Conservation (phyloP, 1,140 invertebrate species). For the Belonocnema kinseyi region DNA sequence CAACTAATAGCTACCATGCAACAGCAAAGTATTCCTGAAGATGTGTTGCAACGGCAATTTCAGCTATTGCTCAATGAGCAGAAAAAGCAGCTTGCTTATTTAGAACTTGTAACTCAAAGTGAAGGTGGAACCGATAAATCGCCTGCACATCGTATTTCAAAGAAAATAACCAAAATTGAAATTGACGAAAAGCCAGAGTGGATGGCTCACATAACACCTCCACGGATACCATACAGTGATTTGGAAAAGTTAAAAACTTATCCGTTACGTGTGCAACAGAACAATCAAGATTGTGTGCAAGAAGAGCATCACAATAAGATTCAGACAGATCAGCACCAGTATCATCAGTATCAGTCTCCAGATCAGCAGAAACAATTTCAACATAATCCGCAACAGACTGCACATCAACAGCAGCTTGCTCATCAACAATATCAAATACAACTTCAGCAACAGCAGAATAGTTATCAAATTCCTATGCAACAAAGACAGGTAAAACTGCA, state of each 20-base stretch:
- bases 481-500: no score
- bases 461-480: background rate
- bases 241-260: conserved; percentile 43
- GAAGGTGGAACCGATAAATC: background rate
- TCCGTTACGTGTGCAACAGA: background rate
- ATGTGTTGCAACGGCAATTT: conserved; percentile 65
- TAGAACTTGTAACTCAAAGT: conserved; percentile 42
- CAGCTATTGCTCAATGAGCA: conserved; percentile 64
- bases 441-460: conserved; percentile 22
- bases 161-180: conserved; percentile 36
- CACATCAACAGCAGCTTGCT: conserved; percentile 27
- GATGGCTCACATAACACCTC: conserved; percentile 64
- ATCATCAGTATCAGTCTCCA: conserved; percentile 10
- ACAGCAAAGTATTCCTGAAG: conserved; percentile 62
- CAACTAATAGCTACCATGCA: conserved; percentile 58
- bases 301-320: background rate
- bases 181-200: conserved; percentile 64
- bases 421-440: conserved; percentile 19
- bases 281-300: background rate
- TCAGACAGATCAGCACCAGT: conserved; percentile 12
- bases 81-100: conserved; percentile 56
- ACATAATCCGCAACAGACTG: conserved; percentile 23
- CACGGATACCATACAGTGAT: conserved; percentile 54
- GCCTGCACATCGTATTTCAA: conserved; percentile 13
- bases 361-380: background rate